These are phyloP conservation scores for Automeris io DNA, from an alignment of 2,888 invertebrate genomes.

Conservation along the genomic window DNA sequence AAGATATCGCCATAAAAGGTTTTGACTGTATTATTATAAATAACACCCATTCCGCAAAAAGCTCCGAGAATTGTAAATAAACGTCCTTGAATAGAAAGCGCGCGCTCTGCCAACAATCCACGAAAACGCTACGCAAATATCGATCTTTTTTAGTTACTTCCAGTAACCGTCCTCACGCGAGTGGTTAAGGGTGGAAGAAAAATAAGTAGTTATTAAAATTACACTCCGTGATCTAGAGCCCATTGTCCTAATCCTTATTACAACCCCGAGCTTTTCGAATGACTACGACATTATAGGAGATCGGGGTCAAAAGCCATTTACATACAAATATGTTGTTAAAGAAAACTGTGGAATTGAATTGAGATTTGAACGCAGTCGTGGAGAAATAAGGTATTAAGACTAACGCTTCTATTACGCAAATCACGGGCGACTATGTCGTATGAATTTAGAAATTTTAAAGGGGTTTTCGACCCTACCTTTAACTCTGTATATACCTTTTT, in stretches of 20 bases:
- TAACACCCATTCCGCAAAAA: no score
- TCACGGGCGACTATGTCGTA: background rate
- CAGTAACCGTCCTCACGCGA: no score
- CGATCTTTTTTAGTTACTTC: no score
- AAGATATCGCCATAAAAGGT: no score
- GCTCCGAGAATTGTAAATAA: no score
- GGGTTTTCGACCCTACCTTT: no score
- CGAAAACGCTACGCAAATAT: no score
- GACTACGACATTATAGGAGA: slow-evolving; percentile 10
- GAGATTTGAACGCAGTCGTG: slow-evolving; percentile 8
- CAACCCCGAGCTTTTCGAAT: slow-evolving; percentile 1
- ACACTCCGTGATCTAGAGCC: background rate
- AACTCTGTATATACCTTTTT: no score
- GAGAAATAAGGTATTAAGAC: slow-evolving; percentile 1
- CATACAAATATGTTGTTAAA: slow-evolving; percentile 18
- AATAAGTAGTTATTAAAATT: background rate
- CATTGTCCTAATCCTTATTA: background rate
- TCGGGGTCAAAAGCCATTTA: slow-evolving; percentile 12
- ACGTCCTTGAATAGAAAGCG: no score
- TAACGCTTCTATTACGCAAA: background rate
- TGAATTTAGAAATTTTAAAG: background rate
- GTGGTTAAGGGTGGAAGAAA: no score
- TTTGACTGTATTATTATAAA: no score
- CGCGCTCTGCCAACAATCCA: no score
- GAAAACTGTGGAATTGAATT: slow-evolving; percentile 11